A percentile compares a stretch with the other conserved stretches of the same genome.
Conservation (phyloP, 2,797 vertebrate genomes). For the Choloepus didactylus region DNA sequence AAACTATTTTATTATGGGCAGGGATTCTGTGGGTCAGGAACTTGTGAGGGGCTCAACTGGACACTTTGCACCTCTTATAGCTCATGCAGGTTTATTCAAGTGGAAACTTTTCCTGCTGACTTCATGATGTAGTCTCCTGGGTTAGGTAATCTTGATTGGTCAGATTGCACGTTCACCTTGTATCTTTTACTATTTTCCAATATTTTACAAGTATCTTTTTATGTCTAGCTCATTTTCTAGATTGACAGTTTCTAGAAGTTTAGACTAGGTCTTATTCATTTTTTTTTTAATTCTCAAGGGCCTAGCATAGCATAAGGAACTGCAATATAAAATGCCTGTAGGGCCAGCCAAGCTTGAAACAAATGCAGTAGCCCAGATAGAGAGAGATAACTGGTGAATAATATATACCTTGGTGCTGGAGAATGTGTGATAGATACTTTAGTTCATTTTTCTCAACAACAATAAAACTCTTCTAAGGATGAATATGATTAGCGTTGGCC, state of each 20-base stretch:
- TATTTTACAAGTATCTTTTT: background rate
- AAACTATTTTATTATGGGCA: background rate
- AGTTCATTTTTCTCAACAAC: background rate
- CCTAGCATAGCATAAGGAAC: background rate
- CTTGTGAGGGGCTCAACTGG: rapidly evolving
- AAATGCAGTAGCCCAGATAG: background rate
- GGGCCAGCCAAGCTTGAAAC: background rate
- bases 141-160: background rate
- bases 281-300: background rate
- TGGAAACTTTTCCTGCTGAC: background rate
- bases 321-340: background rate
- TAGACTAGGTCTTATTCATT: background rate
- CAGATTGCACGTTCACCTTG: background rate
- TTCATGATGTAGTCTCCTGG: too few species aligned
- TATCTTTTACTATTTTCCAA: background rate
- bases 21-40: background rate
- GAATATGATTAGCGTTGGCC: background rate
- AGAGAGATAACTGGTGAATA: background rate
- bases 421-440: background rate
- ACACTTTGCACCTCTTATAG: background rate
- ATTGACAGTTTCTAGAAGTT: background rate
- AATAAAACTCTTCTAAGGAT: background rate
- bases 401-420: background rate
- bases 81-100: rapidly evolving
- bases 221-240: background rate